phyloP scores from a whole-genome alignment of 2,888 invertebrate genomes.

The Autographa gamma region DNA sequence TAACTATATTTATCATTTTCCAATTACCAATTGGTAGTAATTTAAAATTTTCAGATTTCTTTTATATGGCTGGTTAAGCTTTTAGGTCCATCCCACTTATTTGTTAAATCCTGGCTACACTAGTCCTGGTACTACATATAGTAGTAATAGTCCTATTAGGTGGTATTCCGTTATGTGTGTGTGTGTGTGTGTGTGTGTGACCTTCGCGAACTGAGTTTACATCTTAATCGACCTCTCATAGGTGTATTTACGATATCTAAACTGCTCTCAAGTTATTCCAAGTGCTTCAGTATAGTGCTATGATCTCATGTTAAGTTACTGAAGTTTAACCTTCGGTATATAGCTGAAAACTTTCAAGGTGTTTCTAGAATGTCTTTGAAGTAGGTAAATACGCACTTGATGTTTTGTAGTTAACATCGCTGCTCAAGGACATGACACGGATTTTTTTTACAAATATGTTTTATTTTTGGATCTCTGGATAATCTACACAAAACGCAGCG shows the following conservation, averaged over 20 bases:
- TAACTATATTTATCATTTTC: too few relatives aligned
- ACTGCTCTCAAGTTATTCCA: neutral
- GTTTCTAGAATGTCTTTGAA: neutral
- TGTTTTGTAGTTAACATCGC: too few relatives aligned
- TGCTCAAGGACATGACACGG: too few relatives aligned
- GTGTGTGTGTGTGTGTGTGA: neutral
- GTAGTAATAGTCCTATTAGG: neutral
- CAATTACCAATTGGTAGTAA: too few relatives aligned
- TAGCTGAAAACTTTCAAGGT: neutral
- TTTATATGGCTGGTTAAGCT: too few relatives aligned
- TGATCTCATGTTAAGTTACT: neutral
- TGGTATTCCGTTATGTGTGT: constrained; percentile 3
- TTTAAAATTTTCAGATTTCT: too few relatives aligned
- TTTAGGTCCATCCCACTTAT: neutral
- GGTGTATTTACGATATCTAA: neutral
- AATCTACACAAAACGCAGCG: too few relatives aligned
- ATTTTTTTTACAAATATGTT: too few relatives aligned
- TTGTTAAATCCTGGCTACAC: neutral
- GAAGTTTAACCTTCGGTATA: neutral
- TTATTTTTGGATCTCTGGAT: too few relatives aligned
- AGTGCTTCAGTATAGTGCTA: neutral
- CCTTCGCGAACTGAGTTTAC: neutral
- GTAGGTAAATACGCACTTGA: too few relatives aligned
- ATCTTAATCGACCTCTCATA: neutral
- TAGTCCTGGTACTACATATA: neutral